Percentiles rank a stretch among this genome's conserved stretches.
Conservation (phyloP, 2,888 invertebrate species). For the Chloroclystis v-ata region DNA sequence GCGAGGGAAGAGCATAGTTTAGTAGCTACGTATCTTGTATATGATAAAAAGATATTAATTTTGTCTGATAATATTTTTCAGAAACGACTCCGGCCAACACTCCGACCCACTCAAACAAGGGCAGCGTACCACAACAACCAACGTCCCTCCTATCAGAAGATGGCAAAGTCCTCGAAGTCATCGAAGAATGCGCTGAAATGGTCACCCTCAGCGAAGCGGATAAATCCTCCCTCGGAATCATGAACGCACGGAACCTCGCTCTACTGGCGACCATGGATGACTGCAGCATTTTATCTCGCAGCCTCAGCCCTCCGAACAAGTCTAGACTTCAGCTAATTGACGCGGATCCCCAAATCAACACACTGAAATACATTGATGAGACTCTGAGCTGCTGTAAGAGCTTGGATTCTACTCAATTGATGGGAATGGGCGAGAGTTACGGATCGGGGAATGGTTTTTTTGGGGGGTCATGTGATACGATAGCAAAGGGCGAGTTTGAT, state of each 20-base stretch:
- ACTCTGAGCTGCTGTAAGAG: constrained; percentile 72
- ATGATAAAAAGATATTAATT: too few relatives aligned
- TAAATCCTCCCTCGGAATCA: constrained; percentile 60
- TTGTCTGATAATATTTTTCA: constrained; percentile 36
- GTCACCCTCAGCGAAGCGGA: constrained; percentile 79
- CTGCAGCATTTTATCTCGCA: constrained; percentile 68
- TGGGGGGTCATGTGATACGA: constrained; percentile 68
- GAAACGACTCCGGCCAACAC: constrained; percentile 73
- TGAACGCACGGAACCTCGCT: constrained; percentile 71
- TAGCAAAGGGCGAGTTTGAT: constrained; percentile 64
- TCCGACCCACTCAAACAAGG: constrained; percentile 62
- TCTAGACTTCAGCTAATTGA: constrained; percentile 65
- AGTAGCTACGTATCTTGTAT: too few relatives aligned
- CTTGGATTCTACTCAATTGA: constrained; percentile 67
- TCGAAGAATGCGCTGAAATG: constrained; percentile 84
- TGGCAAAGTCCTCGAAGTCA: constrained; percentile 81
- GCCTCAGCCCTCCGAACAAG: constrained; percentile 68
- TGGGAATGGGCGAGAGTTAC: constrained; percentile 72
- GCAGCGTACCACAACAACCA: constrained; percentile 67
- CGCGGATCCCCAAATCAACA: constrained; percentile 76
- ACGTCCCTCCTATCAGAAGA: constrained; percentile 81
- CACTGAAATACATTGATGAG: constrained; percentile 81
- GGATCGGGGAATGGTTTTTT: constrained; percentile 69
- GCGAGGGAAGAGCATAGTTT: too few relatives aligned
- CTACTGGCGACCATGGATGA: constrained; percentile 76